These are phyloP conservation scores for Eudasyphora cyanicolor DNA, from an alignment of 2,888 invertebrate species.

Conservation along the genomic window DNA sequence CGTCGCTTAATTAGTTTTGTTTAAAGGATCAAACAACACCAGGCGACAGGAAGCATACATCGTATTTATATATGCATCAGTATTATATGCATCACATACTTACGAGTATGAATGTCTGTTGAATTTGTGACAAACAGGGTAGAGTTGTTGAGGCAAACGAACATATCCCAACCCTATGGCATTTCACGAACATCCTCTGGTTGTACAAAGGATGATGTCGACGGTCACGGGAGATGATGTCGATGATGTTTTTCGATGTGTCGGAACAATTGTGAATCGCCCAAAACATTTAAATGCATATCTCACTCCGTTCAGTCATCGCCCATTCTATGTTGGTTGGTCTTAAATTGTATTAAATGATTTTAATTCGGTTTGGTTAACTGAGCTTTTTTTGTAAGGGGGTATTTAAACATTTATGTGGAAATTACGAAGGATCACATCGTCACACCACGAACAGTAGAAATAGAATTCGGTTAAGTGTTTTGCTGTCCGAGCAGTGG, in stretches of 20 bases:
- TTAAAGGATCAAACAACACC: conserved; percentile 17
- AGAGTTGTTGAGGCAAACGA: neutral
- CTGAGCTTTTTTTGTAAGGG: neutral
- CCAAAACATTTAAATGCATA: neutral
- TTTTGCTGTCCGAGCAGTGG: neutral
- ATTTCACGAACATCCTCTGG: conserved; percentile 8
- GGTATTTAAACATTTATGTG: conserved; percentile 3
- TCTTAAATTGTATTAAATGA: conserved; percentile 37
- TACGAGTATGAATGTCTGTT: neutral
- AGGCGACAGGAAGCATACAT: neutral
- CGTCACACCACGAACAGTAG: neutral
- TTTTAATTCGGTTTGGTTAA: conserved; percentile 42
- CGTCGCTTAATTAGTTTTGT: conserved; percentile 45
- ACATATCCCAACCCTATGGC: neutral
- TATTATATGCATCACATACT: conserved; percentile 18
- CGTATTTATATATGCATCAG: neutral
- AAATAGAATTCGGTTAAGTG: conserved; percentile 23
- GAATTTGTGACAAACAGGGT: neutral
- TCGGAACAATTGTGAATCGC: neutral
- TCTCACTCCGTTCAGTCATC: neutral
- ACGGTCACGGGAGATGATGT: neutral
- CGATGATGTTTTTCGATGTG: neutral
- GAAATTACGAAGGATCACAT: neutral
- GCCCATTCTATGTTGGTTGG: conserved; percentile 13
- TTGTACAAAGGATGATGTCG: conserved; percentile 8